These are phyloP conservation scores for Stenchaetothrips biformis DNA, from an alignment of 2,888 invertebrate genomes.

Conservation along the genomic window DNA sequence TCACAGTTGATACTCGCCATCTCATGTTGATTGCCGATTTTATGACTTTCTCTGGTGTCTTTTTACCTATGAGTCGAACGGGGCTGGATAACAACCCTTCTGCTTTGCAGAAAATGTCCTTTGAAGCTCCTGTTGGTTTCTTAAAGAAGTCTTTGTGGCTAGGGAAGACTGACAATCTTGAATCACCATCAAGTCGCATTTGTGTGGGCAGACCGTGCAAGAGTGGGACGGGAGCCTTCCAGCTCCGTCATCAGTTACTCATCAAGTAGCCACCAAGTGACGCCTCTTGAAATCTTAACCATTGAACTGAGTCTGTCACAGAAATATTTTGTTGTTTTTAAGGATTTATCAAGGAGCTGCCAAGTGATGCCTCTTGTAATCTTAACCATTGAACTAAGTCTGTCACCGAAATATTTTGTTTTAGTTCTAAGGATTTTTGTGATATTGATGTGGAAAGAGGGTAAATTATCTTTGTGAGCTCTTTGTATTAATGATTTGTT, in stretches of 20 bases:
- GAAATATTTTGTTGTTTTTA: neutral
- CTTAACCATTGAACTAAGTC: neutral
- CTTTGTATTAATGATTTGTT: neutral
- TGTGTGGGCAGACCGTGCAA: conserved; percentile 79
- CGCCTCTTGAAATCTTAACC: neutral
- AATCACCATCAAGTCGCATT: conserved; percentile 80
- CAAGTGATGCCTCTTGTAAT: neutral
- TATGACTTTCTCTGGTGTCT: conserved; percentile 92
- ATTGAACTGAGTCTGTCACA: neutral
- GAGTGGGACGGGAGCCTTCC: conserved; percentile 77
- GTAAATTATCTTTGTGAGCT: neutral
- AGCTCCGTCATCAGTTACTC: conserved; percentile 35
- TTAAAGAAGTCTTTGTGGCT: conserved; percentile 63
- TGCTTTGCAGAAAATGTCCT: conserved; percentile 96
- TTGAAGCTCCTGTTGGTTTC: conserved; percentile 87
- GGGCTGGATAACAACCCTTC: conserved; percentile 90
- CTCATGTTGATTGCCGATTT: conserved; percentile 91
- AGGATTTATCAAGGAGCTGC: neutral
- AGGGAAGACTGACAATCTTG: conserved; percentile 68
- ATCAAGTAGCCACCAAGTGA: neutral
- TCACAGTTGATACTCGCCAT: conserved; percentile 91
- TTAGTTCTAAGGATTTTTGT: neutral
- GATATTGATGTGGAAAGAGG: neutral
- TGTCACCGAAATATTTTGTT: neutral
- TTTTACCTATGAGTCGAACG: conserved; percentile 82